phyloP scores from a whole-genome alignment of 92 coral and sea anemone genomes.

The Siderastrea siderea region DNA sequence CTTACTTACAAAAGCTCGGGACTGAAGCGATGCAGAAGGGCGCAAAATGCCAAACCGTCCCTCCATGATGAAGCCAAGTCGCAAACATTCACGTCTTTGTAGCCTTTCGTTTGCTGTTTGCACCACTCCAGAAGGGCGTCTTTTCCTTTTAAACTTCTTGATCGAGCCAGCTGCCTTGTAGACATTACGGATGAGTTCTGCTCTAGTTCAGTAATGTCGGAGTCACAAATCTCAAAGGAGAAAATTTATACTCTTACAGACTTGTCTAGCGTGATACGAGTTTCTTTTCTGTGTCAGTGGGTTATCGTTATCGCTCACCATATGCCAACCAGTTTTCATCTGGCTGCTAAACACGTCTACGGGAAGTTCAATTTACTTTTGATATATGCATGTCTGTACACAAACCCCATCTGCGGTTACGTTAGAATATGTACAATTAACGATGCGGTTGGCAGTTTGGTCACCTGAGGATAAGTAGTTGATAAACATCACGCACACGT shows the following conservation, averaged over 20 bases:
- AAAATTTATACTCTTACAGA: too few species aligned
- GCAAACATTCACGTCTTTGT: constrained; percentile 49
- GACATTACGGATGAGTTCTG: constrained; percentile 2
- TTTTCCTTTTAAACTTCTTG: constrained; percentile 42
- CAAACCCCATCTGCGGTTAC: background rate
- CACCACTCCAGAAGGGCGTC: constrained; percentile 69
- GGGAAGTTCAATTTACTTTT: background rate
- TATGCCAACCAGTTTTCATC: background rate
- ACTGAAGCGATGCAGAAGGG: constrained; percentile 61
- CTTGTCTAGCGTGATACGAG: too few species aligned
- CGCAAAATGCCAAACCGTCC: constrained; percentile 67
- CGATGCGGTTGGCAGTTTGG: background rate
- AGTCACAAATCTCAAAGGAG: too few species aligned
- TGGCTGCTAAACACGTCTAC: background rate
- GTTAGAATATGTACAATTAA: background rate
- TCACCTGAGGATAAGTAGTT: background rate
- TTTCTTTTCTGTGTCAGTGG: too few species aligned
- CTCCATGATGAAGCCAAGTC: constrained; percentile 61
- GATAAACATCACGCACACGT: background rate
- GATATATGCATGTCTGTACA: background rate
- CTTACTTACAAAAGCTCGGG: constrained; percentile 64
- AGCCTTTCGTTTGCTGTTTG: constrained; percentile 53
- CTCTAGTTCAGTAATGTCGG: background rate
- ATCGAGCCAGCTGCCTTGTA: constrained; percentile 1
- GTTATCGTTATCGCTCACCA: background rate